These are phyloP conservation scores for Sesia apiformis DNA, from an alignment of 2,888 invertebrate species.

Conservation along the genomic window DNA sequence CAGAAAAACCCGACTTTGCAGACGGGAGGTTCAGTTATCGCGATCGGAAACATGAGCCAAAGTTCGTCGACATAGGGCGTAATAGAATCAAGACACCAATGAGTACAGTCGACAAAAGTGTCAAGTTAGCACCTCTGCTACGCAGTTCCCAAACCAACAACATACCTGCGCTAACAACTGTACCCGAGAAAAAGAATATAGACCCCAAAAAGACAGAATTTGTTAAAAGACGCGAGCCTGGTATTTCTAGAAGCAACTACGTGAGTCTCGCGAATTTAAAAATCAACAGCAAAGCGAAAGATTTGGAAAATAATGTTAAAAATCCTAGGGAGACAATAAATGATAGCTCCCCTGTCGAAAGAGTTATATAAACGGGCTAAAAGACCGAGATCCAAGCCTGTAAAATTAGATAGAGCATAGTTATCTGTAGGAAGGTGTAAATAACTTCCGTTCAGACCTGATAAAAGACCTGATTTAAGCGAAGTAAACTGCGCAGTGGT, in stretches of 20 bases:
- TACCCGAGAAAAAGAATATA: conserved; percentile 23
- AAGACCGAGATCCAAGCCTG: neutral
- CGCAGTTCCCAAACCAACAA: conserved; percentile 23
- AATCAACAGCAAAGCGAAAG: conserved; percentile 43
- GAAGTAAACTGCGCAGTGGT: too few species aligned
- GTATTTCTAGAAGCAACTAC: conserved; percentile 61
- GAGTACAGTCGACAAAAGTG: conserved; percentile 13
- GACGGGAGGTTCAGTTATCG: conserved; percentile 58
- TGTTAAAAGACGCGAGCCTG: conserved; percentile 35
- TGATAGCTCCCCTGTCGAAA: conserved; percentile 31
- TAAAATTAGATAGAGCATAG: neutral
- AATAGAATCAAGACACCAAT: conserved; percentile 39
- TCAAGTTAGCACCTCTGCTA: conserved; percentile 20
- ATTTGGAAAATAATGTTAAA: conserved; percentile 22
- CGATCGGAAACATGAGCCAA: conserved; percentile 26
- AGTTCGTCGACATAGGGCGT: conserved; percentile 36
- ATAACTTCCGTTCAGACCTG: too few species aligned
- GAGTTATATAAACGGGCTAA: conserved; percentile 29
- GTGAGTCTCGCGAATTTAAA: conserved; percentile 63
- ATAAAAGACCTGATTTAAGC: too few species aligned
- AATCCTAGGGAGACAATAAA: conserved; percentile 8
- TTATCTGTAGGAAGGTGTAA: too few species aligned
- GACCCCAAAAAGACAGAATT: conserved; percentile 14
- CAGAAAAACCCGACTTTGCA: conserved; percentile 41
- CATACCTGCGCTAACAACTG: conserved; percentile 21